Base-by-base conservation (phyloP, 2,113 vertebrate genomes). In the Spea multiplicata region DNA sequence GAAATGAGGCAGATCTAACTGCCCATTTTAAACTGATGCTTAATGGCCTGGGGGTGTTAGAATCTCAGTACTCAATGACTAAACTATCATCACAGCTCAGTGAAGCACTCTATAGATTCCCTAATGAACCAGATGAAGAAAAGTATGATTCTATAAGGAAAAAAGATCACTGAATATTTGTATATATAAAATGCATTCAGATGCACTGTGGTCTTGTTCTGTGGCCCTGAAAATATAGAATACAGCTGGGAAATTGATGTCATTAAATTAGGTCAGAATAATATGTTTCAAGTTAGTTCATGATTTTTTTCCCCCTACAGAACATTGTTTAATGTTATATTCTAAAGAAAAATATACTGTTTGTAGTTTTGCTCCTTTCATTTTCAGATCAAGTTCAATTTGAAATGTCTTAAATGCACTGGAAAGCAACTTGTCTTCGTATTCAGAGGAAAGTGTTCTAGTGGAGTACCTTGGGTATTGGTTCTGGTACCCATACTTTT, bases 71-170 rank as follows among this genome's bases (percentile, higher is more conserved):
- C 0, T 71, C 81, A 78, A 66, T 82, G 6, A 74, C 52, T 81
- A 61, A 45, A 64, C 44, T 82, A 49, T 78, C n/a, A 82, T 75
- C 59, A n/a, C 8, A 78, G 71, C 59, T 78, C 67, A 75, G 7
- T 83, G 73, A 84, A 85, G 5, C 3, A 73, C 14, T 68, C 3
- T 78, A 62, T 73, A 75, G 6, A 2, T 57, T 44, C 85, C 5
- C 55, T 84, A 86, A 83, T 52, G n/a, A 83, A 82, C 65, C 75
- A 44, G 8, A 85, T 85, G 81, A 65, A 77, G 17, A 76, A 4
- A 1, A 76, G 68, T 17, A 6, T 53, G 66, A 46, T 8, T 68
- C 2, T 75, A 82, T 67, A 85, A 82, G 3, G 0, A 4, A 78
- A 49, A 14, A 81, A 1, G 55, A 73, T 81, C 72, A 16, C 50